These are phyloP conservation scores for Leptobrachium ailaonicum DNA, from an alignment of 2,113 vertebrate genomes.

Conservation along the genomic window DNA sequence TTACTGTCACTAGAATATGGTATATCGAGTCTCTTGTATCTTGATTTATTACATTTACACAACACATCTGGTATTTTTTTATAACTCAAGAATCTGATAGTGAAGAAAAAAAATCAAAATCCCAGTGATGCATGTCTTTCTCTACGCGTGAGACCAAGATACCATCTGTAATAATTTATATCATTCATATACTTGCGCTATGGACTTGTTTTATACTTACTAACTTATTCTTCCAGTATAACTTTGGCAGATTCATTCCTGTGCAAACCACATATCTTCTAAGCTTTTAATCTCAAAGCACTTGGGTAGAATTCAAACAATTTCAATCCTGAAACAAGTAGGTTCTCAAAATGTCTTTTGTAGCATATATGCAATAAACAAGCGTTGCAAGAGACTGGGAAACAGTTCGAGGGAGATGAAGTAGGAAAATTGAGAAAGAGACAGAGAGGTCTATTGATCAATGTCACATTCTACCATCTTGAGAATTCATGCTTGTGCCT, in stretches of 20 bases:
- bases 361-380: too few species aligned
- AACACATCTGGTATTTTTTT: constrained; percentile 32
- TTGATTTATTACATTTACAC: constrained; percentile 38
- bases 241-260: constrained; percentile 26
- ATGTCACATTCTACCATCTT: too few species aligned
- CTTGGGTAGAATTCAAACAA: not conserved
- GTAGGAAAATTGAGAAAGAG: too few species aligned
- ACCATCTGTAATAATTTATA: constrained; percentile 40
- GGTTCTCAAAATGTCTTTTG: not conserved
- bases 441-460: too few species aligned
- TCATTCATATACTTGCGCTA: constrained; percentile 7
- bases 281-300: not conserved
- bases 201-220: constrained; percentile 12
- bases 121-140: constrained; percentile 7
- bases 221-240: constrained; percentile 16
- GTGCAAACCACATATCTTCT: not conserved
- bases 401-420: too few species aligned
- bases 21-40: constrained; percentile 27
- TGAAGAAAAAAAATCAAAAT: constrained; percentile 28
- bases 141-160: not conserved
- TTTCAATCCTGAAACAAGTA: not conserved
- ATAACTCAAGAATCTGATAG: constrained; percentile 23
- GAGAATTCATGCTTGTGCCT: too few species aligned
- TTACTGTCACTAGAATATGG: constrained; percentile 24
- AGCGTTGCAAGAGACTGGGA: too few species aligned